Conservation (phyloP, 2,113 vertebrate species). For the Aspiorhynchus laticeps region DNA sequence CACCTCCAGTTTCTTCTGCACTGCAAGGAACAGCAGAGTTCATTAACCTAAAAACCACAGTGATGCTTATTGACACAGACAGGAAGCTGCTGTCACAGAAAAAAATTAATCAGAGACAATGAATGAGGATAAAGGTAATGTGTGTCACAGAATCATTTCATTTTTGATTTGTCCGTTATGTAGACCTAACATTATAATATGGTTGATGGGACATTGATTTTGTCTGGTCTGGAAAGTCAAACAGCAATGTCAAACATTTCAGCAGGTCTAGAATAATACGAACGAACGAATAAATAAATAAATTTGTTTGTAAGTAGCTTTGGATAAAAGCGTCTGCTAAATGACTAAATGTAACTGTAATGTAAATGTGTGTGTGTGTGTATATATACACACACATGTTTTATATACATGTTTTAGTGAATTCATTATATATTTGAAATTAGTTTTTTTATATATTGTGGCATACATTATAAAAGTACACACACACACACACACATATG, state of each 20-base stretch:
- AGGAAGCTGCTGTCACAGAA: constrained; percentile 6
- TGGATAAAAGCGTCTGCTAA: too few species aligned
- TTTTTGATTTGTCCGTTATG: background rate
- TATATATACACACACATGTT: too few species aligned
- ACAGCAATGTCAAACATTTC: background rate
- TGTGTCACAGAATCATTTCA: background rate
- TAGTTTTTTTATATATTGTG: too few species aligned
- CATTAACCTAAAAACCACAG: constrained; percentile 37
- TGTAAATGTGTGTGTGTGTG: background rate
- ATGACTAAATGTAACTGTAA: too few species aligned
- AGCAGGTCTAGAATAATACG: background rate
- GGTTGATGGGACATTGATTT: background rate
- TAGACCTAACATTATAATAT: background rate
- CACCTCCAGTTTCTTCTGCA: background rate
- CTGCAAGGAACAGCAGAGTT: background rate
- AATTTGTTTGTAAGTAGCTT: too few species aligned
- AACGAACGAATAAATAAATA: too few species aligned
- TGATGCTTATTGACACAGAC: constrained; percentile 8
- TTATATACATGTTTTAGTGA: too few species aligned
- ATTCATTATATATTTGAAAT: too few species aligned
- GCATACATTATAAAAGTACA: too few species aligned
- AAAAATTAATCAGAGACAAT: background rate
- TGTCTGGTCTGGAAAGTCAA: background rate
- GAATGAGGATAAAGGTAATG: background rate
- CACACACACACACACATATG: background rate